Conservation (phyloP, 1,140 invertebrate species). For the Ruditapes philippinarum region DNA sequence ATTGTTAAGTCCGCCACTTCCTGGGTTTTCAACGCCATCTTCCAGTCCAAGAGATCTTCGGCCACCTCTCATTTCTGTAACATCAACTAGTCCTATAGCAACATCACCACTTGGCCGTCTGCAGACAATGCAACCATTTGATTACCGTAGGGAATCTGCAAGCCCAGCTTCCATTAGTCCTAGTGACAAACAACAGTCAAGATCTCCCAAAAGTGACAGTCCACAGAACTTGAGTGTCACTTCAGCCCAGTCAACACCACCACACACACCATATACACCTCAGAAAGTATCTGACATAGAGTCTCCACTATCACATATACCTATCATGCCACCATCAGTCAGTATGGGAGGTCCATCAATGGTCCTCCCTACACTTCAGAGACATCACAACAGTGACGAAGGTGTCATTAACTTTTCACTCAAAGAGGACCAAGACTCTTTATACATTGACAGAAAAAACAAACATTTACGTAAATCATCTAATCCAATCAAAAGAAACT, state of each 20-base stretch:
- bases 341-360: constrained; percentile 62
- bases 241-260: constrained; percentile 73
- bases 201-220: constrained; percentile 80
- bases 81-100: constrained; percentile 82
- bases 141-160: constrained; percentile 92
- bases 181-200: constrained; percentile 70
- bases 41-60: constrained; percentile 71
- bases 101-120: constrained; percentile 94
- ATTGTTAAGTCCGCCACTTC: constrained; percentile 76
- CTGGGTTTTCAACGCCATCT: constrained; percentile 77
- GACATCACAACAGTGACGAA: constrained; percentile 65
- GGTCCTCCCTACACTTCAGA: constrained; percentile 67
- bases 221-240: constrained; percentile 83
- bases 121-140: constrained; percentile 97
- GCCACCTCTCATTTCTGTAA: constrained; percentile 78
- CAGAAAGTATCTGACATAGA: constrained; percentile 44
- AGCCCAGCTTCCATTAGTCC: constrained; percentile 83
- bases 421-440: constrained; percentile 76
- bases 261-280: constrained; percentile 63
- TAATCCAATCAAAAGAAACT: constrained; percentile 96
- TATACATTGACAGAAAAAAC: constrained; percentile 85
- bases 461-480: constrained; percentile 92
- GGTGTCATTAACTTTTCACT: constrained; percentile 79
- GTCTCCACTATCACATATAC: constrained; percentile 28
- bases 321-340: constrained; percentile 59